A percentile compares a stretch with the other conserved stretches of the same genome.
Evolutionary conservation across 2,888 invertebrate genomes (phyloP).

Genomic region (Phortica okadai): DNA sequence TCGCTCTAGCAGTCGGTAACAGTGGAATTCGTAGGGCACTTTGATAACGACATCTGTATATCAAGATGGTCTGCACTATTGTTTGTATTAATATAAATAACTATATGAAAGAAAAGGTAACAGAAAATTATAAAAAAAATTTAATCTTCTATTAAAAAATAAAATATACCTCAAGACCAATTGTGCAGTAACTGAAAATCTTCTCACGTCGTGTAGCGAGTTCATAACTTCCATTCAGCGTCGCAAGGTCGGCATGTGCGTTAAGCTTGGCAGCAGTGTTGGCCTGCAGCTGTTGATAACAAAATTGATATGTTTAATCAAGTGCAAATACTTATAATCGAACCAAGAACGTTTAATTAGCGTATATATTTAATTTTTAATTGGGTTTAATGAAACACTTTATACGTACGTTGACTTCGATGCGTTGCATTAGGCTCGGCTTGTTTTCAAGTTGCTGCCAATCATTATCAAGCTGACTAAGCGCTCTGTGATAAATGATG

Average conservation of each 20-base stretch:
- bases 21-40: slow-evolving; percentile 49
- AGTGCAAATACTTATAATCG: slow-evolving; percentile 60
- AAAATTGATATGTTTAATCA: slow-evolving; percentile 60
- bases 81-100: slow-evolving; percentile 58
- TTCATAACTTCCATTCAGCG: slow-evolving; percentile 55
- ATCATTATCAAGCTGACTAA: slow-evolving; percentile 62
- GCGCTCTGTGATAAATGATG: slow-evolving; percentile 51
- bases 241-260: slow-evolving; percentile 59
- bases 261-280: slow-evolving; percentile 43
- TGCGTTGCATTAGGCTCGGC: slow-evolving; percentile 58
- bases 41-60: slow-evolving; percentile 54
- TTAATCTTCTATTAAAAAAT: slow-evolving; percentile 38
- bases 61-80: slow-evolving; percentile 51
- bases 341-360: slow-evolving; percentile 35
- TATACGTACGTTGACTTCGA: slow-evolving; percentile 49
- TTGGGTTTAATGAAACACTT: not conserved
- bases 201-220: slow-evolving; percentile 61
- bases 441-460: slow-evolving; percentile 59
- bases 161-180: slow-evolving; percentile 61
- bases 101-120: slow-evolving; percentile 37
- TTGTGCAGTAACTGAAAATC: slow-evolving; percentile 64
- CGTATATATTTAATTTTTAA: not conserved
- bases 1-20: slow-evolving; percentile 58
- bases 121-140: slow-evolving; percentile 23
- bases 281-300: slow-evolving; percentile 53